Evolutionary conservation across 2,797 vertebrate genomes (phyloP).

Genomic region (Arvicola amphibius): DNA sequence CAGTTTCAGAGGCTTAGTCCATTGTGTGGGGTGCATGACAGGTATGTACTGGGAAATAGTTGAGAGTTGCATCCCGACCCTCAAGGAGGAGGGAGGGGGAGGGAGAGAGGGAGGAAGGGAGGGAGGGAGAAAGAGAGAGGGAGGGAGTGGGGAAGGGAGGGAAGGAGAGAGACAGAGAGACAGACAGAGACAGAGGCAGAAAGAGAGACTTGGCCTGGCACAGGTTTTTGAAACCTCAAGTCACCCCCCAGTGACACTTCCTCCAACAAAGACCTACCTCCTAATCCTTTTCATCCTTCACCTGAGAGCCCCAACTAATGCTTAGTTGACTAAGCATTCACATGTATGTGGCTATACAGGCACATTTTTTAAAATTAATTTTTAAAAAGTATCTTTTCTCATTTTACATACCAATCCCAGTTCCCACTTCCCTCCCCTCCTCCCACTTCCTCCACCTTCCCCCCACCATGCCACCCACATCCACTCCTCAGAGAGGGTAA

Average conservation of each 20-base stretch:
- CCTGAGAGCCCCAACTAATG: neutral
- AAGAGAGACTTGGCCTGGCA: neutral
- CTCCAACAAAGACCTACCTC: neutral
- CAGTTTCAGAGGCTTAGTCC: neutral
- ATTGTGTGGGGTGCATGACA: neutral
- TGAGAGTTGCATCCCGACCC: neutral
- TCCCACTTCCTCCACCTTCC: no score
- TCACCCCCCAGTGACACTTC: neutral
- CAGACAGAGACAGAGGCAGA: no score
- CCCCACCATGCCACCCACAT: no score
- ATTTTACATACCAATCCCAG: no score
- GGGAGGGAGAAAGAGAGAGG: neutral
- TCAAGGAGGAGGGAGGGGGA: neutral
- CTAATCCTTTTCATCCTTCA: neutral
- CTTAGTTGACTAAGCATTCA: neutral
- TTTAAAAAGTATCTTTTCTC: no score
- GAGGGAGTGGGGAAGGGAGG: no score
- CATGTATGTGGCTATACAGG: neutral
- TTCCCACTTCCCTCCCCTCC: no score
- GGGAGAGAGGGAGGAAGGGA: neutral
- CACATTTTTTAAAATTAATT: no score
- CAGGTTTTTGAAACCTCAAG: neutral
- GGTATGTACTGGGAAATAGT: neutral
- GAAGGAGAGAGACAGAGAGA: neutral
- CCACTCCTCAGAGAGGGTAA: no score